Conservation (phyloP, 2,113 vertebrate species). For the Hystrix brachyura region DNA sequence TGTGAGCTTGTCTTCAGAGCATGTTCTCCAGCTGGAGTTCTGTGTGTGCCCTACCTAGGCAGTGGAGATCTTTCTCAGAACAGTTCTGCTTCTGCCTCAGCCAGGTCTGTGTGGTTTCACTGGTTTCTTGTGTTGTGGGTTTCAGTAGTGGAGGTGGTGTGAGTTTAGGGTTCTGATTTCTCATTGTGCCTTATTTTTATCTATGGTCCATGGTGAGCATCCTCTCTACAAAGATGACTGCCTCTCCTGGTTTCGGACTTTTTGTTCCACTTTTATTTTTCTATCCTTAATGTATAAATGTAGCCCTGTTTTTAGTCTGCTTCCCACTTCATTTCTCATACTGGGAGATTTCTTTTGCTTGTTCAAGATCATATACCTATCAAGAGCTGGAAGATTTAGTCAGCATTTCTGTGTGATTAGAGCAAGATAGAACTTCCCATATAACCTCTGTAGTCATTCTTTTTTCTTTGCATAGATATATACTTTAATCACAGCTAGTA, state of each 20-base stretch:
- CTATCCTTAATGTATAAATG: background rate
- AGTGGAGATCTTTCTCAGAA: background rate
- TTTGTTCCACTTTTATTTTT: background rate
- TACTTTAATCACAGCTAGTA: background rate
- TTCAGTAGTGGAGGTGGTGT: background rate
- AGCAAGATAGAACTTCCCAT: background rate
- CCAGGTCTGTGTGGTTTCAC: background rate
- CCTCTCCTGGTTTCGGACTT: background rate
- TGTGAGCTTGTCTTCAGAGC: too few species aligned
- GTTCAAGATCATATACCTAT: background rate
- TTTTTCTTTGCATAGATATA: background rate
- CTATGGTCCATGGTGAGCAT: background rate
- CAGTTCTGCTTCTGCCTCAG: background rate
- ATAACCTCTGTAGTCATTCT: background rate
- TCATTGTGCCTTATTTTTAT: background rate
- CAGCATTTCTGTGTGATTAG: background rate
- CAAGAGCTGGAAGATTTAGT: background rate
- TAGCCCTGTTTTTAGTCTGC: background rate
- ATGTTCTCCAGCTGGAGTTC: too few species aligned
- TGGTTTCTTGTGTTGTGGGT: background rate
- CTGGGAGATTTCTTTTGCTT: background rate
- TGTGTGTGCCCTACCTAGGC: background rate
- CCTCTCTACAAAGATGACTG: background rate
- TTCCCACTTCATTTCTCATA: background rate
- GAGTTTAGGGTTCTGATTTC: background rate